phyloP scores from a whole-genome alignment of 2,888 invertebrate genomes.

The Lepidocyrtoides sp. region DNA sequence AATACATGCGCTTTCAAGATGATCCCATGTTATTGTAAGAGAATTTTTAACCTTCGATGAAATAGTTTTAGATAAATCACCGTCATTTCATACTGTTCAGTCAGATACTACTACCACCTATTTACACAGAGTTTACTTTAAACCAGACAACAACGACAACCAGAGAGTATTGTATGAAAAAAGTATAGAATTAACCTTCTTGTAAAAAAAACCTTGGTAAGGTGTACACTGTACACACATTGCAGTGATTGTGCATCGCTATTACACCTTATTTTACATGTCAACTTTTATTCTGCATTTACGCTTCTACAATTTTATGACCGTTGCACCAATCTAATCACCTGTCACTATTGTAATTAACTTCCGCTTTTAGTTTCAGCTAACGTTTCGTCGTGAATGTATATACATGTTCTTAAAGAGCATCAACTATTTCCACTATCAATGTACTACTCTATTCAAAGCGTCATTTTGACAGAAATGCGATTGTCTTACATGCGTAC shows the following conservation, averaged over 20 bases:
- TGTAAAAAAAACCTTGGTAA: background rate
- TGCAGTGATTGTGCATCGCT: background rate
- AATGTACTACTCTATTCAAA: background rate
- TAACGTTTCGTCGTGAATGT: background rate
- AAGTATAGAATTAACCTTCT: too few relatives aligned
- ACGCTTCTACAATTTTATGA: slow-evolving; percentile 5
- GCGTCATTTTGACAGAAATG: background rate
- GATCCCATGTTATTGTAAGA: background rate
- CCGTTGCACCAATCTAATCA: slow-evolving; percentile 37
- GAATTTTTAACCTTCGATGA: slow-evolving; percentile 27
- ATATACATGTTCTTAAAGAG: background rate
- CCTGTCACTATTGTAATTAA: slow-evolving; percentile 59
- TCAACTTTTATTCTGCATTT: background rate
- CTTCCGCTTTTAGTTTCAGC: slow-evolving; percentile 61
- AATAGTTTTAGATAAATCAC: slow-evolving; percentile 31
- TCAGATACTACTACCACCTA: background rate
- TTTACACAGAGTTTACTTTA: background rate
- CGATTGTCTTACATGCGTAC: background rate
- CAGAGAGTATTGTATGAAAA: too few relatives aligned
- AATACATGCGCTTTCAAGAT: background rate
- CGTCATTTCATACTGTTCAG: too few relatives aligned
- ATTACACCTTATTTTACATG: background rate
- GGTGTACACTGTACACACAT: background rate
- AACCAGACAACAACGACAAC: background rate
- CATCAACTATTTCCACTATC: slow-evolving; percentile 16